Conservation (phyloP, 2,888 invertebrate genomes). For the Artemia sp. region DNA sequence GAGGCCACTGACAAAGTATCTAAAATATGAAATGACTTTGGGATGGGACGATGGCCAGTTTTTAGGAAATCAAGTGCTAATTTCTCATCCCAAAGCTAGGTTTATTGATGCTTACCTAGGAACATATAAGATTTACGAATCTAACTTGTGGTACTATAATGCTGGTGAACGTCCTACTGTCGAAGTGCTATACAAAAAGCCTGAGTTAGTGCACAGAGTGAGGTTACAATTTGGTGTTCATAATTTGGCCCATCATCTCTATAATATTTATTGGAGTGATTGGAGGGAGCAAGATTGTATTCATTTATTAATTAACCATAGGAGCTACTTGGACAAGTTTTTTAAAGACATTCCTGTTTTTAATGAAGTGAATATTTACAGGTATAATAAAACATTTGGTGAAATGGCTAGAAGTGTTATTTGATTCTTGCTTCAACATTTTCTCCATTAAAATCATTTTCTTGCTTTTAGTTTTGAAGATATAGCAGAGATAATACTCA, state of each 20-base stretch:
- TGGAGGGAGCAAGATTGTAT: conserved; percentile 30
- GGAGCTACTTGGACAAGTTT: conserved; percentile 25
- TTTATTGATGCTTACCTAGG: conserved; percentile 29
- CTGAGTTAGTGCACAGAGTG: conserved; percentile 28
- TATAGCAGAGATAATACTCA: too few species aligned
- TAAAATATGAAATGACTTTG: conserved; percentile 29
- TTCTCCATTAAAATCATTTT: too few species aligned
- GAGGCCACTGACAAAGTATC: conserved; percentile 28
- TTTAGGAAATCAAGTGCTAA: conserved; percentile 27
- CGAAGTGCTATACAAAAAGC: conserved; percentile 26
- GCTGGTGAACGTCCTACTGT: conserved; percentile 29
- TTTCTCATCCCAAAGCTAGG: conserved; percentile 29
- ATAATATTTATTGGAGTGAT: conserved; percentile 24
- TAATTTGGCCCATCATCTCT: conserved; percentile 28
- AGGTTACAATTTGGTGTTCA: conserved; percentile 27
- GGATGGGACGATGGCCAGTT: conserved; percentile 26
- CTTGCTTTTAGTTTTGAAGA: too few species aligned
- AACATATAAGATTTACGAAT: conserved; percentile 28
- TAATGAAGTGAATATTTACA: conserved; percentile 26
- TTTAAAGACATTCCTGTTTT: conserved; percentile 23
- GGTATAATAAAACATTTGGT: conserved; percentile 28
- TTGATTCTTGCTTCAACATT: too few species aligned
- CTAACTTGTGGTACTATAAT: conserved; percentile 27
- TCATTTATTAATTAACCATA: conserved; percentile 32
- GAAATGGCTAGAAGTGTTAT: conserved; percentile 28